These are phyloP conservation scores for Arctocebus calabarensis DNA, from an alignment of 2,797 vertebrate genomes.

Conservation along the genomic window DNA sequence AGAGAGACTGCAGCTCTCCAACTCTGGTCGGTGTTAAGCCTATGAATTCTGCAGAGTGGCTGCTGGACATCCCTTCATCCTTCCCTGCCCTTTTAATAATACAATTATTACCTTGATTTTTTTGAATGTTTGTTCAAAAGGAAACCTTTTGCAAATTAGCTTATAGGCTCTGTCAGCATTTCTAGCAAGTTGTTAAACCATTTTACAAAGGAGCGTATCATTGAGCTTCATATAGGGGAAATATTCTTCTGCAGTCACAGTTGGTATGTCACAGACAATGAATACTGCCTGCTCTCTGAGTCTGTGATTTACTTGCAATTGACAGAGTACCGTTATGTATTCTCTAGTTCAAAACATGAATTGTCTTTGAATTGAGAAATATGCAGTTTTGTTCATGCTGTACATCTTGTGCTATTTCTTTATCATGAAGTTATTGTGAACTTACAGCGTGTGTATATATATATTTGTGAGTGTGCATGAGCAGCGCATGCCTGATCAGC, in stretches of 20 bases:
- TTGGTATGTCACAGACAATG: background rate
- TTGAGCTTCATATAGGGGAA: background rate
- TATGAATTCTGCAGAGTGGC: background rate
- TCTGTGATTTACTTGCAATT: background rate
- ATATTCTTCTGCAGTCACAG: background rate
- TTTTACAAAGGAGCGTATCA: background rate
- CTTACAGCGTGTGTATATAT: background rate
- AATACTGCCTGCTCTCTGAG: background rate
- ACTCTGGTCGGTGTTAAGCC: background rate
- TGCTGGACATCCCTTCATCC: background rate
- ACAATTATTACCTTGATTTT: background rate
- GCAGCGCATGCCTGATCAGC: background rate
- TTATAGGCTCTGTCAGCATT: background rate
- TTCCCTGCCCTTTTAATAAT: background rate
- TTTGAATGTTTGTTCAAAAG: background rate
- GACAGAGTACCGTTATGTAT: background rate
- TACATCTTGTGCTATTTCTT: background rate
- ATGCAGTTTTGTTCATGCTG: background rate
- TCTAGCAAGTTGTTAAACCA: background rate
- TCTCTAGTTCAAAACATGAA: background rate
- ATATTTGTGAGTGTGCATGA: background rate
- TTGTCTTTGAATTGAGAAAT: background rate
- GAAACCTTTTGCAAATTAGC: background rate
- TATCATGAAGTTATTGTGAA: background rate
- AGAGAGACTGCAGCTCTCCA: background rate